Percentiles rank a stretch among this genome's conserved stretches.
These are phyloP conservation scores for Coryphaenoides rupestris DNA, from an alignment of 2,113 vertebrate species.

Conservation along the genomic window DNA sequence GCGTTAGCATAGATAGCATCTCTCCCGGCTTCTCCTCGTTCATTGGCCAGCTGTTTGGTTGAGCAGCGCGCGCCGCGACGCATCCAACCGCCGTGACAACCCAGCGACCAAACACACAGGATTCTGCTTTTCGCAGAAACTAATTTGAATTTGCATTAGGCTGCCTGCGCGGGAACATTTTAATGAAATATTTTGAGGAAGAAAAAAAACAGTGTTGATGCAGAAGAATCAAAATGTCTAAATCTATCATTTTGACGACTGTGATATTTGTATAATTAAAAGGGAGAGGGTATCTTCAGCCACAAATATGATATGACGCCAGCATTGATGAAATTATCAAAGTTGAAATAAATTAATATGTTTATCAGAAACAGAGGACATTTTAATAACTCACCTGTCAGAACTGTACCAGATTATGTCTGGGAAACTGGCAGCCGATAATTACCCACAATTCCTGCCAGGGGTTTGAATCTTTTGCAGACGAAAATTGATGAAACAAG, in stretches of 20 bases:
- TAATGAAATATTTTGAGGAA: constrained; percentile 59
- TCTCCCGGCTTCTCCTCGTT: constrained; percentile 18
- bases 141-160: constrained; percentile 12
- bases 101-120: constrained; percentile 19
- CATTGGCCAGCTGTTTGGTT: constrained; percentile 13
- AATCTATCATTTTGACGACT: constrained; percentile 60
- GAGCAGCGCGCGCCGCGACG: neutral
- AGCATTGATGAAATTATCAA: constrained; percentile 71
- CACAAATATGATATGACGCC: constrained; percentile 61
- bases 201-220: constrained; percentile 17
- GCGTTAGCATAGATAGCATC: constrained; percentile 22
- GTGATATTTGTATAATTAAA: constrained; percentile 73
- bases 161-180: constrained; percentile 36
- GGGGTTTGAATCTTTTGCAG: constrained; percentile 55
- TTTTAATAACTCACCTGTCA: constrained; percentile 79
- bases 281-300: constrained; percentile 60
- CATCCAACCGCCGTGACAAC: constrained; percentile 20
- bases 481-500: constrained; percentile 63
- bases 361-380: constrained; percentile 72
- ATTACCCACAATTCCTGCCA: constrained; percentile 64
- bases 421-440: constrained; percentile 67
- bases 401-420: constrained; percentile 64
- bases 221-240: constrained; percentile 44
- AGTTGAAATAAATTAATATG: constrained; percentile 76
- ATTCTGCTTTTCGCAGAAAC: constrained; percentile 1